A percentile compares a stretch with the other conserved stretches of the same genome.
Evolutionary conservation across 2,113 vertebrate genomes (phyloP).

Genomic region (Trachemys scripta): DNA sequence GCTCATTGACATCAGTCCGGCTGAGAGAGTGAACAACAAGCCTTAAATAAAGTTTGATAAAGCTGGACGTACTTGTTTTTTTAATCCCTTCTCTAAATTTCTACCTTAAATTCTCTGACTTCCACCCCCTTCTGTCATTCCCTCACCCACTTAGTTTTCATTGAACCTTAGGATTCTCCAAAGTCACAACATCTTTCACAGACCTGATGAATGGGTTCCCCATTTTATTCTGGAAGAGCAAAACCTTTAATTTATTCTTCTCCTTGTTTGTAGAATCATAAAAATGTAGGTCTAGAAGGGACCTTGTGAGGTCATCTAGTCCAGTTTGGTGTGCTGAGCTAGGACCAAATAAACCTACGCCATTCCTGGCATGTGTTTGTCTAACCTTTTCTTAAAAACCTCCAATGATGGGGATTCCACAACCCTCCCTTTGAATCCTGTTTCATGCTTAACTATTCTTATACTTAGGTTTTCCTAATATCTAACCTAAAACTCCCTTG

Average conservation of each 20-base stretch:
- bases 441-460: not conserved
- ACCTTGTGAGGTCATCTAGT: not conserved
- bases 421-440: not conserved
- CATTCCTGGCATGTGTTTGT: not conserved
- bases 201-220: not conserved
- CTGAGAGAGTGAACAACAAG: constrained; percentile 1
- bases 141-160: not conserved
- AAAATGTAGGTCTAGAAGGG: not conserved
- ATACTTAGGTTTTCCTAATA: not conserved
- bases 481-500: not conserved
- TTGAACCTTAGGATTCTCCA: not conserved
- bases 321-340: not conserved
- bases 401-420: not conserved
- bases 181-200: not conserved
- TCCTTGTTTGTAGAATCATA: not conserved
- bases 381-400: not conserved
- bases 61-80: not conserved
- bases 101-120: not conserved
- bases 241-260: constrained; percentile 7
- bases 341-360: not conserved
- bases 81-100: not conserved
- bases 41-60: not conserved
- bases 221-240: constrained; percentile 14
- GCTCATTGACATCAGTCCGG: not conserved
- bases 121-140: not conserved